phyloP scores from a whole-genome alignment of 2,888 invertebrate species.

The Ophioninae sp. region DNA sequence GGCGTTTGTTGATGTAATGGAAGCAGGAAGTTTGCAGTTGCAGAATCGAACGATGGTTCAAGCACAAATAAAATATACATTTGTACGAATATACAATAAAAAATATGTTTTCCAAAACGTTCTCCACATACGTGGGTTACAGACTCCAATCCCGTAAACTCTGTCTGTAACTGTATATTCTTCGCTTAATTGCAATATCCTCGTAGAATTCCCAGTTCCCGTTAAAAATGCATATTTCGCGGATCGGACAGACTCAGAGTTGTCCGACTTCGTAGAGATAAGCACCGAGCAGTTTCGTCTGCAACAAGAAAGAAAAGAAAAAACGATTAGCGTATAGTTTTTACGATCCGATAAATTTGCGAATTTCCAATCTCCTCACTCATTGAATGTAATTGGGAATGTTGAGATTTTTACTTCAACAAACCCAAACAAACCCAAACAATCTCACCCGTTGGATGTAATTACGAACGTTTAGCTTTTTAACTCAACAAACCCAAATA shows the following conservation, averaged over 20 bases:
- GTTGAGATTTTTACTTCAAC: no score
- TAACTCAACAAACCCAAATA: no score
- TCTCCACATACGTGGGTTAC: slow-evolving; percentile 4
- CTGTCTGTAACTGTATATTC: slow-evolving; percentile 1
- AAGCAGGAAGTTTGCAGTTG: not conserved
- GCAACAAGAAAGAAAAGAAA: slow-evolving; percentile 79
- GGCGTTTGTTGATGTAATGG: not conserved
- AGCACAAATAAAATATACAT: slow-evolving; percentile 1
- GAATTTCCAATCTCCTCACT: no score
- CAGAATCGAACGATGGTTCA: not conserved
- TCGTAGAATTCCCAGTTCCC: not conserved
- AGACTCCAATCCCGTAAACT: not conserved
- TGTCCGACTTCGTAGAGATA: slow-evolving; percentile 92
- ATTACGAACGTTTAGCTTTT: no score
- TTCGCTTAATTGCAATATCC: slow-evolving; percentile 37
- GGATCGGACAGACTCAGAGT: slow-evolving; percentile 72
- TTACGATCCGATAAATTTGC: no score
- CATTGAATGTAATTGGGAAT: no score
- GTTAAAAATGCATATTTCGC: not conserved
- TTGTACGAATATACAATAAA: slow-evolving; percentile 7
- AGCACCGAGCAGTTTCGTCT: slow-evolving; percentile 95
- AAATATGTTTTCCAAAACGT: slow-evolving; percentile 26
- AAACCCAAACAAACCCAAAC: no score
- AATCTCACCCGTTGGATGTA: no score
- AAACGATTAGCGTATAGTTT: not conserved